phyloP scores from a whole-genome alignment of 2,113 vertebrate species.

The Phaethon lepturus region DNA sequence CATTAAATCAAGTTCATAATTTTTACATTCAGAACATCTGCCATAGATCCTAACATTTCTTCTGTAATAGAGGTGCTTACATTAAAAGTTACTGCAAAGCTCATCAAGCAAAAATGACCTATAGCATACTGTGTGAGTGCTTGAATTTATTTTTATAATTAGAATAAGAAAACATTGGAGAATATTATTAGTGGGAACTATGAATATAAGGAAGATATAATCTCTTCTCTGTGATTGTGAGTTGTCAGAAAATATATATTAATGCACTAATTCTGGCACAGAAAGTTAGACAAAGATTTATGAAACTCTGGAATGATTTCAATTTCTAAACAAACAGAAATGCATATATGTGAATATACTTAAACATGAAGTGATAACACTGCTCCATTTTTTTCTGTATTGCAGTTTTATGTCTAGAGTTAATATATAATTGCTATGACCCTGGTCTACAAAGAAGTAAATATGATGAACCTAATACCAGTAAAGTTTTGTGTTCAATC shows the following conservation, averaged over 20 bases:
- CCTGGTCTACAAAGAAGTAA: not conserved
- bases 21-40: not conserved
- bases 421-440: not conserved
- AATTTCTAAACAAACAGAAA: not conserved
- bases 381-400: not conserved
- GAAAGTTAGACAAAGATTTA: not conserved
- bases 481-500: not conserved
- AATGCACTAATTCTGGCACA: not conserved
- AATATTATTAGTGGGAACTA: not conserved
- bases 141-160: not conserved
- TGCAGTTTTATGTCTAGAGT: not conserved
- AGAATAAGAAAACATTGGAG: not conserved
- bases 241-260: not conserved
- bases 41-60: not conserved
- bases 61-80: not conserved
- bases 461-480: not conserved
- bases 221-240: not conserved
- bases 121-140: not conserved
- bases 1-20: not conserved
- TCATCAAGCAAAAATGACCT: not conserved
- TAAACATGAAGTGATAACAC: not conserved
- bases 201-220: not conserved
- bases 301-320: not conserved
- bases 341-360: not conserved
- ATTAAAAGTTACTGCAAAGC: not conserved